Evolutionary conservation across 2,797 vertebrate genomes (phyloP).

Genomic region (Enteromius trimaculatus): DNA sequence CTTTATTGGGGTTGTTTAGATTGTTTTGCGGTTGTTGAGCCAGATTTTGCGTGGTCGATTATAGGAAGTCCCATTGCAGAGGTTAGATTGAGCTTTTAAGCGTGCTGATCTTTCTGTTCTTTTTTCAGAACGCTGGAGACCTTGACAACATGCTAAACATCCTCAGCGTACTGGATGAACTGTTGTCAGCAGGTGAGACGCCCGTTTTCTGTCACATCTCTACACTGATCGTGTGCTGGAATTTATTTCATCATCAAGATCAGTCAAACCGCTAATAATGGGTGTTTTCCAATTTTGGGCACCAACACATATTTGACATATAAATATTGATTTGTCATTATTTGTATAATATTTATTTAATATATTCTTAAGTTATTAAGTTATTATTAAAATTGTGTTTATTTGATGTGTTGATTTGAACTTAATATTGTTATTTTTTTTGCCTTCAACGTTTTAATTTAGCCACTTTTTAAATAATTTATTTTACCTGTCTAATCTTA

Average conservation of each 20-base stretch:
- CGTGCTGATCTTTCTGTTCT: constrained; percentile 31
- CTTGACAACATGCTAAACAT: constrained; percentile 80
- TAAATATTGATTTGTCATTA: not conserved
- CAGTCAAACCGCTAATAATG: not conserved
- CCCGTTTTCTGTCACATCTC: not conserved
- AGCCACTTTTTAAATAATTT: not conserved
- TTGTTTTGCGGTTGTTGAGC: constrained; percentile 16
- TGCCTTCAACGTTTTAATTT: not conserved
- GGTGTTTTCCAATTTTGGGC: not conserved
- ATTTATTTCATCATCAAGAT: not conserved
- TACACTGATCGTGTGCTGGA: not conserved
- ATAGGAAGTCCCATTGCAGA: not conserved
- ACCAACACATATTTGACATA: not conserved
- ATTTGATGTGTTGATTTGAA: not conserved
- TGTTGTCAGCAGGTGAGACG: constrained; percentile 87
- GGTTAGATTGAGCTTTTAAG: not conserved
- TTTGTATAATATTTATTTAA: not conserved
- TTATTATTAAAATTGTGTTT: not conserved
- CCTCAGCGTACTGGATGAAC: constrained; percentile 84
- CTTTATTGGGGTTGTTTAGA: constrained; percentile 25
- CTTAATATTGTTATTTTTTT: too few species aligned
- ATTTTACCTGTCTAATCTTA: too few species aligned
- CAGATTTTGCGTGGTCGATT: not conserved
- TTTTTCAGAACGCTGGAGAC: constrained; percentile 82
- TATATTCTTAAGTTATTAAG: not conserved